These are phyloP conservation scores for Bos indicus DNA, from an alignment of 2,113 vertebrate genomes.

Conservation along the genomic window DNA sequence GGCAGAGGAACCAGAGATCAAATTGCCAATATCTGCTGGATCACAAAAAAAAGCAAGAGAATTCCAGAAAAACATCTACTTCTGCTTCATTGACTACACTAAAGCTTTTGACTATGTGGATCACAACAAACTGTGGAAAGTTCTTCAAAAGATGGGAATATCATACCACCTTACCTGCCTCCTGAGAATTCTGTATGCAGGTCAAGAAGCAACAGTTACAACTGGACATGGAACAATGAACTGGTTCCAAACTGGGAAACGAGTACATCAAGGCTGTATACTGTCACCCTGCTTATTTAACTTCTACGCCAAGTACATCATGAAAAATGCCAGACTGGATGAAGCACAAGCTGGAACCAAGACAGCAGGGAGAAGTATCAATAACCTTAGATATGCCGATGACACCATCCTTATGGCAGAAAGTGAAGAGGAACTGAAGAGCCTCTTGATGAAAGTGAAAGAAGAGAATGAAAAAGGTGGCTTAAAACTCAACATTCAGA, in stretches of 20 bases:
- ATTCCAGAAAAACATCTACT: background rate
- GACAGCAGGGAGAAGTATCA: background rate
- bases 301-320: background rate
- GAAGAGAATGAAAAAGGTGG: background rate
- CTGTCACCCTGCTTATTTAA: background rate
- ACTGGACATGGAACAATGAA: background rate
- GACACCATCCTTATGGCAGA: background rate
- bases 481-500: background rate
- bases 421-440: background rate
- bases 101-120: background rate
- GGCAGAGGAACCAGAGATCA: background rate
- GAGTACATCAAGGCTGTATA: background rate
- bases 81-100: background rate
- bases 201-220: background rate
- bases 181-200: background rate
- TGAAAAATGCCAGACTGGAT: background rate
- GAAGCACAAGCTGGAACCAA: background rate
- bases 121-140: background rate
- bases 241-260: background rate
- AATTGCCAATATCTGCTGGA: background rate
- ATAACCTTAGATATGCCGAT: background rate
- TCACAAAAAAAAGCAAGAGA: background rate
- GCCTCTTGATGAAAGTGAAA: background rate
- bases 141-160: background rate
- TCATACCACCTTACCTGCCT: background rate